Evolutionary conservation across 1,140 invertebrate genomes (phyloP).

Genomic region (Orius insidiosus): DNA sequence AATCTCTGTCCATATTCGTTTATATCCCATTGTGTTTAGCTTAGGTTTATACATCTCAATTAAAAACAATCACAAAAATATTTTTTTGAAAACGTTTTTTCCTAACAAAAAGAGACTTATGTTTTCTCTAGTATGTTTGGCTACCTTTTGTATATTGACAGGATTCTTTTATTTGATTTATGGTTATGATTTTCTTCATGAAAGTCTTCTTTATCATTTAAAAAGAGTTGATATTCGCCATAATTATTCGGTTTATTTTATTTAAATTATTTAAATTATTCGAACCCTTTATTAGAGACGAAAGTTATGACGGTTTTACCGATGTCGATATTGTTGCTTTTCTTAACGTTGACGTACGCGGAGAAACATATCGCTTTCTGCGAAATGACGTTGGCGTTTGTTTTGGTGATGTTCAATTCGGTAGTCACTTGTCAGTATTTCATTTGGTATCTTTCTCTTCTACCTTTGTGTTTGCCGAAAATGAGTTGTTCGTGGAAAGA

Average conservation of each 20-base stretch:
- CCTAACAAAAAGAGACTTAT: slow-evolving; percentile 48
- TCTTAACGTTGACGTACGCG: slow-evolving; percentile 50
- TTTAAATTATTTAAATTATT: slow-evolving; percentile 62
- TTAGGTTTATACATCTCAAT: slow-evolving; percentile 64
- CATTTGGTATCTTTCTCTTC: slow-evolving; percentile 81
- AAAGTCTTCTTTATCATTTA: slow-evolving; percentile 89
- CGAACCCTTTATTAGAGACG: slow-evolving; percentile 31
- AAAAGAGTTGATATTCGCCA: slow-evolving; percentile 78
- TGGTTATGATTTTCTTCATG: slow-evolving; percentile 74
- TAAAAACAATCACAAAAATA: slow-evolving; percentile 15
- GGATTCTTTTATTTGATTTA: slow-evolving; percentile 55
- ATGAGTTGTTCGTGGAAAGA: slow-evolving; percentile 30
- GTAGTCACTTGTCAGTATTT: slow-evolving; percentile 97
- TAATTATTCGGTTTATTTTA: slow-evolving; percentile 95
- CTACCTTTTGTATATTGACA: slow-evolving; percentile 46
- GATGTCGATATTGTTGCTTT: slow-evolving; percentile 44
- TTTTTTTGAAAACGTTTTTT: slow-evolving; percentile 26
- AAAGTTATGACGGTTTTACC: slow-evolving; percentile 57
- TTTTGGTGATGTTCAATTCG: slow-evolving; percentile 88
- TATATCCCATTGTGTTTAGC: slow-evolving; percentile 84
- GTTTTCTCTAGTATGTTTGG: slow-evolving; percentile 42
- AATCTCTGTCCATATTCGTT: slow-evolving; percentile 76
- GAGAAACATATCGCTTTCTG: slow-evolving; percentile 60
- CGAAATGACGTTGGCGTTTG: slow-evolving; percentile 67
- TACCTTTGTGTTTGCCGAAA: slow-evolving; percentile 58